Base-by-base conservation (phyloP, 1,140 invertebrate genomes). In the Drosophila oshimai region DNA sequence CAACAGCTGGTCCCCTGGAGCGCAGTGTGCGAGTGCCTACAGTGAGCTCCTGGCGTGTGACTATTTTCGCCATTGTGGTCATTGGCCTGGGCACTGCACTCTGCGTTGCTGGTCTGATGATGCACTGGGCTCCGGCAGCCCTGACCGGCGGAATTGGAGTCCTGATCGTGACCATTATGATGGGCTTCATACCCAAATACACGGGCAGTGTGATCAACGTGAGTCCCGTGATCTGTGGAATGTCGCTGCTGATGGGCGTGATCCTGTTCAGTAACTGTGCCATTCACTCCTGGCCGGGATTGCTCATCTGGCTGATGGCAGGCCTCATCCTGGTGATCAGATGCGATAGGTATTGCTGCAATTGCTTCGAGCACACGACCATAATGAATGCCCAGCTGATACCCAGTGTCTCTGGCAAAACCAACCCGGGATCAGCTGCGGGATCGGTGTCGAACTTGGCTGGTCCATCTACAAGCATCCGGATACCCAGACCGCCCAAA, bases 291-390 rank as follows among this genome's bases (percentile, higher is more conserved):
- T 91, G 90, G 90, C 88, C 81, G 0, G 90, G 88, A 4, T 54
- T 91, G 18, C 4, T 89, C 7, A 49, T 90, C 57, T 91, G 90
- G 90, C 37, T 90, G 24, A 3, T 89, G 41, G 67, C 75, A 2
- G 90, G 90, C 0, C 45, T 90, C 1, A 33, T 81, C 0, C 31
- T 91, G 33, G 20, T 90, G 24, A 49, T 89, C 18, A 83, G 89
- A 9, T 91, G 90, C 45, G 90, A 91, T 55, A 87, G 75, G 7
- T 87, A 76, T 44, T 91, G 90, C 46, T 91, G 90, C 71, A 71
- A 76, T 41, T 91, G 90, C 41, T 89, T 91, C 1, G 88, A 90
- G 41, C 84, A 77, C 20, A 69, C 87, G 12, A 83, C 74, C 42
- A 69, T 73, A 1, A 17, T 87, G 20, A 86, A 90, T 64, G 79